Conservation (phyloP, 2,888 invertebrate genomes). For the Junonia oenone region DNA sequence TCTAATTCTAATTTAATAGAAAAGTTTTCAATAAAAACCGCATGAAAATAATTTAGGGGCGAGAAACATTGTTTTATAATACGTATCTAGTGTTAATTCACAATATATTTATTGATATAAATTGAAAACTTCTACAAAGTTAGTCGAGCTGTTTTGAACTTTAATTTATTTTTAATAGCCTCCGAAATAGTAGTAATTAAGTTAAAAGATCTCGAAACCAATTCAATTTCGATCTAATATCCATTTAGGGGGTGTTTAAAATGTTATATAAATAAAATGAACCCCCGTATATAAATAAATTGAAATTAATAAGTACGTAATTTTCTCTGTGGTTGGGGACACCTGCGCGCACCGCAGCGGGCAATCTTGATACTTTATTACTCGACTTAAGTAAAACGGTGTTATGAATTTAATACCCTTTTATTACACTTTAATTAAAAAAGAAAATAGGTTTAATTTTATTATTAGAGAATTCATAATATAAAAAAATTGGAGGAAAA, state of each 20-base stretch:
- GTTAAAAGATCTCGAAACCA: background rate
- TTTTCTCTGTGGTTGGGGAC: slow-evolving; percentile 44
- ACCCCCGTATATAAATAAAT: slow-evolving; percentile 36
- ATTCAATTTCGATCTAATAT: background rate
- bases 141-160: background rate
- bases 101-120: too few relatives aligned
- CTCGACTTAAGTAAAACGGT: background rate
- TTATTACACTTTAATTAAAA: too few relatives aligned
- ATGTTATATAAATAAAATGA: slow-evolving; percentile 38
- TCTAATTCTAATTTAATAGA: too few relatives aligned
- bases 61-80: too few relatives aligned
- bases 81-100: too few relatives aligned
- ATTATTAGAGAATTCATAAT: too few relatives aligned
- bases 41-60: too few relatives aligned
- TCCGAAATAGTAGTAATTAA: background rate
- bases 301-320: slow-evolving; percentile 56
- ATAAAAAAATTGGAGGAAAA: too few relatives aligned
- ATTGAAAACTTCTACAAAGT: too few relatives aligned
- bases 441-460: too few relatives aligned
- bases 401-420: too few relatives aligned
- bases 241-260: slow-evolving; percentile 21
- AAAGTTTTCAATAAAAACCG: too few relatives aligned
- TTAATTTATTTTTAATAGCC: background rate
- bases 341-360: slow-evolving; percentile 39
- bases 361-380: slow-evolving; percentile 40